Base-by-base conservation (phyloP, 2,888 invertebrate genomes). In the Anoplius nigerrimus region DNA sequence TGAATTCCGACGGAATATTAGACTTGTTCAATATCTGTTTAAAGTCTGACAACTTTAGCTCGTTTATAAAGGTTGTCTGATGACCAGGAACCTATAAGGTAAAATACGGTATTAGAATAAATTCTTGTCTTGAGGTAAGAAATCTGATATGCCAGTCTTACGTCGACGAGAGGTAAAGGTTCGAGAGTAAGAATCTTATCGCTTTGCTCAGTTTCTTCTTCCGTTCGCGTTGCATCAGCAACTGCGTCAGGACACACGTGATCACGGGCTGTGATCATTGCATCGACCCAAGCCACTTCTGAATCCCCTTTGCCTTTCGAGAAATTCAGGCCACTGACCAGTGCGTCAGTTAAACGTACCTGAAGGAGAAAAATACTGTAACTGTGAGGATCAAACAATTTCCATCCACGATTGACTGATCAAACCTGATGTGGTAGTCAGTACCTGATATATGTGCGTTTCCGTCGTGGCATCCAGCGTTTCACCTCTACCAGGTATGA, bases 381-480 rank as follows among this genome's bases (percentile, higher is more conserved):
- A 2, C 2, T 45, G 8, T 45, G 3, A 45, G 4, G 8, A 16
- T 45, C 4, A 20, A 18, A 51, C 51, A 4, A 18, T 4, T n/a
- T n/a, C n/a, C n/a, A n/a, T n/a, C n/a, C n/a, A n/a, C 5, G 34
- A 45, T 5, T 20, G 6, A 0, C 21, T n/a, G 5, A 21, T 4
- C 18, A 34, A 20, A 13, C 11, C 18, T 6, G 20, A n/a, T 59
- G 48, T 24, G 20, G 59, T 34, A 54, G 53, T 68, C 69, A 85
- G n/a, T n/a, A 96, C 97, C 92, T 99, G 99, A 89, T 98, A 99
- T 81, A 99, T 99, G 84, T 98, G 97, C 0, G 97, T 97, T 89
- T 99, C 99, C 0, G 98, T 98, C 0, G 99, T 99, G 0, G 97
- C 98, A 88, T 99, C 99, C 2, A 99, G 93, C 0, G 93, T 91